Conservation (phyloP, 1,140 invertebrate genomes). For the Brachionus sp. region DNA sequence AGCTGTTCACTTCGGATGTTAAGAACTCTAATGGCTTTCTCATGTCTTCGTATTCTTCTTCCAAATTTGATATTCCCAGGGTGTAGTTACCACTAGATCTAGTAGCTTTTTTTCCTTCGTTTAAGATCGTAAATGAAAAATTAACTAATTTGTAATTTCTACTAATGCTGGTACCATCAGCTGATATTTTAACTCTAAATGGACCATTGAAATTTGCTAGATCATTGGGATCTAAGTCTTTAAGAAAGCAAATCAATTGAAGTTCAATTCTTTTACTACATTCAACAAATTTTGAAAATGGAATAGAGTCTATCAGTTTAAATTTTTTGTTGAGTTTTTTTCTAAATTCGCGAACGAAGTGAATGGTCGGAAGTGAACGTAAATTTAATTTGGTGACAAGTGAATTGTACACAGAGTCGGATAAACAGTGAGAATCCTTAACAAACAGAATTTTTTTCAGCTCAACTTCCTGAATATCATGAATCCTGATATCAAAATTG, state of each 20-base stretch:
- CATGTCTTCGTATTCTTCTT: background rate
- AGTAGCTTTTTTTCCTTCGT: background rate
- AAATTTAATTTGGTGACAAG: too few species aligned
- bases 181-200: background rate
- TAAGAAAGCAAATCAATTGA: background rate
- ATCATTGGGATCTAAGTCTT: background rate
- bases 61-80: background rate
- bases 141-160: background rate
- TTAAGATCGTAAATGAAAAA: background rate
- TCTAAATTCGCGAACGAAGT: too few species aligned
- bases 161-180: background rate
- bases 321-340: too few species aligned
- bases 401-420: too few species aligned
- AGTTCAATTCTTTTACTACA: background rate
- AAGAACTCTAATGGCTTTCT: background rate
- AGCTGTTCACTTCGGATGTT: background rate
- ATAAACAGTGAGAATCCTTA: too few species aligned
- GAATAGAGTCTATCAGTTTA: too few species aligned
- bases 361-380: too few species aligned
- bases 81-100: background rate
- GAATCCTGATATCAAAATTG: too few species aligned
- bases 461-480: too few species aligned
- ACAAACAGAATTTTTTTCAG: too few species aligned
- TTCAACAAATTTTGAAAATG: background rate
- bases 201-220: background rate